A percentile compares a stretch with the other conserved stretches of the same genome.
phyloP scores from a whole-genome alignment of 2,797 vertebrate genomes.

The Eleutherodactylus coqui region DNA sequence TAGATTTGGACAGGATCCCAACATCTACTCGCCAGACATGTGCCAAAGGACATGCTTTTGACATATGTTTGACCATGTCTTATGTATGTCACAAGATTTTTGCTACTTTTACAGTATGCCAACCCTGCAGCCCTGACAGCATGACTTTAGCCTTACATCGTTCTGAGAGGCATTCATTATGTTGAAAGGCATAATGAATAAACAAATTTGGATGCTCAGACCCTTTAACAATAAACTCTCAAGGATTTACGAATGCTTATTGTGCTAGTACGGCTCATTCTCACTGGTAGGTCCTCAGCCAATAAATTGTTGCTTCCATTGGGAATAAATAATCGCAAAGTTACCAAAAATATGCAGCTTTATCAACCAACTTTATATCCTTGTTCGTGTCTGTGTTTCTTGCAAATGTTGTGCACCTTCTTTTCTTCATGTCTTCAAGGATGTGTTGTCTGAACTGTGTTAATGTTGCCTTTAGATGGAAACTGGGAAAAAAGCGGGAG shows the following conservation, averaged over 20 bases:
- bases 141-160: too few species aligned
- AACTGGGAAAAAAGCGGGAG: conserved; percentile 84
- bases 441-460: conserved; percentile 64
- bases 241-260: background rate
- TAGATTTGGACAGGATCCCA: background rate
- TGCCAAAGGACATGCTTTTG: background rate
- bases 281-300: background rate
- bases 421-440: background rate
- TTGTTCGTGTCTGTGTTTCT: conserved; percentile 10
- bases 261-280: background rate
- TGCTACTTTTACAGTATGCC: background rate
- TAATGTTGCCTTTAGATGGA: conserved; percentile 79
- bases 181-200: too few species aligned
- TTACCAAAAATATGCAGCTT: background rate
- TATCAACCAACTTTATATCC: background rate
- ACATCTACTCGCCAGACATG: background rate
- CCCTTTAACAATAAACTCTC: background rate
- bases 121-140: too few species aligned
- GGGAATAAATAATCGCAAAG: background rate
- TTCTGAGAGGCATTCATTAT: too few species aligned
- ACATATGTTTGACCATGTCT: background rate
- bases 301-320: background rate
- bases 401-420: conserved; percentile 29
- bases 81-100: background rate
- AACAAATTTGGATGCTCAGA: too few species aligned